Evolutionary conservation across 2,113 vertebrate genomes (phyloP).

Genomic region (Nannospalax galili): DNA sequence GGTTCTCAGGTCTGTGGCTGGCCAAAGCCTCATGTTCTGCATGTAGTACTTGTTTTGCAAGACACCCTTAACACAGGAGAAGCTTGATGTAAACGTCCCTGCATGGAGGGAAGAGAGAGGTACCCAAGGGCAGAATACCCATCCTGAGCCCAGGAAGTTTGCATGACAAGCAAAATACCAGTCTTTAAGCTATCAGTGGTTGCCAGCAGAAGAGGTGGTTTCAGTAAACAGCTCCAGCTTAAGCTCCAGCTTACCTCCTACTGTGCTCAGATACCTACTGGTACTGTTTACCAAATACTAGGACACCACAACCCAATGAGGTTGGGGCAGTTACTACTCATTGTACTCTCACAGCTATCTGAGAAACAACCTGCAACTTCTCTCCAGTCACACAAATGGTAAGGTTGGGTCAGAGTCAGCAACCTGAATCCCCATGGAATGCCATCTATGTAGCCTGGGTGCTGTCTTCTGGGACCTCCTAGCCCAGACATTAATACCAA

Average conservation of each 20-base stretch:
- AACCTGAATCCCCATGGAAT: not conserved
- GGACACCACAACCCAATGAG: no score
- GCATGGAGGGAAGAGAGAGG: not conserved
- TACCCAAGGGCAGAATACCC: not conserved
- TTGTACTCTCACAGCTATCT: not conserved
- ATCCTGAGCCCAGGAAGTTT: not conserved
- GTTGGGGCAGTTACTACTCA: no score
- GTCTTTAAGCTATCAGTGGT: not conserved
- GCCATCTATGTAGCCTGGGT: no score
- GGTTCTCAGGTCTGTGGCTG: not conserved
- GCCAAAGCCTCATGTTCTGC: not conserved
- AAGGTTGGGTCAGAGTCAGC: not conserved
- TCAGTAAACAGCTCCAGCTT: not conserved
- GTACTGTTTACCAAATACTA: not conserved
- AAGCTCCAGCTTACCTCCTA: not conserved
- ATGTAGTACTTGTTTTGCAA: rapidly evolving
- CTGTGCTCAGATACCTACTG: no score
- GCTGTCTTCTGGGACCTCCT: not conserved
- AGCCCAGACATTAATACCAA: not conserved
- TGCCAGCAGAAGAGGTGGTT: rapidly evolving
- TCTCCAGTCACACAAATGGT: not conserved
- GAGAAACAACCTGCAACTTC: not conserved
- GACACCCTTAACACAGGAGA: not conserved
- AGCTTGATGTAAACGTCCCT: no score
- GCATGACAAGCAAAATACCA: not conserved